phyloP scores from a whole-genome alignment of 2,888 invertebrate genomes.

The Choristoneura rosaceana region DNA sequence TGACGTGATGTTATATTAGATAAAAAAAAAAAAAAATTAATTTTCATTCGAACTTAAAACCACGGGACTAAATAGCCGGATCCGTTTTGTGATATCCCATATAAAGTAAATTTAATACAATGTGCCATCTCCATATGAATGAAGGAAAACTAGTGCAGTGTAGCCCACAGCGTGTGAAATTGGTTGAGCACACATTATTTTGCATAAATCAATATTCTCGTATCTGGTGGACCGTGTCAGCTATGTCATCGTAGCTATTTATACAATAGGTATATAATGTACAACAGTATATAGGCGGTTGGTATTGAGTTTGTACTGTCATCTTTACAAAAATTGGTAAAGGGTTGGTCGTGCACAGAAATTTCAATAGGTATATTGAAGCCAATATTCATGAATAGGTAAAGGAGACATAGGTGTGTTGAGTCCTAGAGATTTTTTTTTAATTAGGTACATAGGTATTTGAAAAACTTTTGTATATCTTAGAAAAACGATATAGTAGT shows the following conservation, averaged over 20 bases:
- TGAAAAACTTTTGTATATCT: no score
- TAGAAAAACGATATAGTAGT: no score
- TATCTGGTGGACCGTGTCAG: conserved; percentile 25
- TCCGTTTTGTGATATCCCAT: not conserved
- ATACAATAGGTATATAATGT: conserved; percentile 1
- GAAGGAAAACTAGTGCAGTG: not conserved
- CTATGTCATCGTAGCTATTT: conserved; percentile 36
- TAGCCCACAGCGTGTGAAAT: conserved; percentile 21
- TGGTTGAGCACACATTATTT: conserved; percentile 34
- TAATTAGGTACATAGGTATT: no score
- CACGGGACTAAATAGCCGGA: no score
- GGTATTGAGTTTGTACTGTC: not conserved
- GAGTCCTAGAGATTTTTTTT: no score
- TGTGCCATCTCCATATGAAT: not conserved
- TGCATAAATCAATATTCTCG: conserved; percentile 41
- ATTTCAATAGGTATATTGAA: not conserved
- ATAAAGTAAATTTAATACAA: not conserved
- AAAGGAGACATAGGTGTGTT: no score
- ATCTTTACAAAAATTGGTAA: not conserved
- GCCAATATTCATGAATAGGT: no score
- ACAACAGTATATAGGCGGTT: not conserved
- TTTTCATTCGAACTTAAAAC: no score
- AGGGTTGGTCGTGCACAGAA: not conserved
- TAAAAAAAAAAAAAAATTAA: no score
- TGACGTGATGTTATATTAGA: no score